Base-by-base conservation (phyloP, 2,113 vertebrate species). In the Bothrops jararaca region DNA sequence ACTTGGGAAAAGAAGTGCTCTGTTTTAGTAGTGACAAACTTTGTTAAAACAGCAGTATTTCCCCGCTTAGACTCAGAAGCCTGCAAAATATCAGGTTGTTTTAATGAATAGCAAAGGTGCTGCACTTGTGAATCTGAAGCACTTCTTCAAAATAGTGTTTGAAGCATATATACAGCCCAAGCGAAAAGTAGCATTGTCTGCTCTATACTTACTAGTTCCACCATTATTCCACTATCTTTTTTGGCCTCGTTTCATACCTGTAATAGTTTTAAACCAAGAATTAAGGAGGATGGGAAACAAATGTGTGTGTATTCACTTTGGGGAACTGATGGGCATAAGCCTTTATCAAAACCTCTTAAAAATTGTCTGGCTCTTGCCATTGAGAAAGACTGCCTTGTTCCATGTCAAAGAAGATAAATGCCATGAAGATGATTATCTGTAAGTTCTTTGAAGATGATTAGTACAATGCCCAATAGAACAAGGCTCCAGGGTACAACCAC, bases 391-490 rank as follows among this genome's bases (percentile, higher is more conserved):
- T 5, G 13, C n/a, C 39, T 12, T 60, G 13, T 23, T 89, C 26
- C 4, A 13, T n/a, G 12, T 52, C 5, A 60, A 58, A 90, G 45
- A 52, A 92, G 56, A 58, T 52, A 89, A 90, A 86, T 12, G 90
- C 50, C 23, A 8, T n/a, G 18, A 13, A 92, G 86, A 85, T 10
- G n/a, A 54, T 89, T 39, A 52, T 60, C 88, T 92, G 45, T 92
- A 92, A 52, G 56, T 92, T 92, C 45, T 92, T 90, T 80, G 45
- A 80, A 56, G 74, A 34, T 92, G 88, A 58, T 22, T 90, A n/a
- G 80, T 34, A 86, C 8, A 64, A 90, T 85, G 92, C 45, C 54
- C 45, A 86, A 23, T 39, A 60, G 74, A 92, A 92, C 29, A 48
- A 92, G 88, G 69, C 88, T 86, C 88, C 22, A 60, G 88, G 88